A percentile compares a stretch with the other conserved stretches of the same genome.
These are phyloP conservation scores for Tenodera sinensis DNA, from an alignment of 2,888 invertebrate species.

Conservation along the genomic window DNA sequence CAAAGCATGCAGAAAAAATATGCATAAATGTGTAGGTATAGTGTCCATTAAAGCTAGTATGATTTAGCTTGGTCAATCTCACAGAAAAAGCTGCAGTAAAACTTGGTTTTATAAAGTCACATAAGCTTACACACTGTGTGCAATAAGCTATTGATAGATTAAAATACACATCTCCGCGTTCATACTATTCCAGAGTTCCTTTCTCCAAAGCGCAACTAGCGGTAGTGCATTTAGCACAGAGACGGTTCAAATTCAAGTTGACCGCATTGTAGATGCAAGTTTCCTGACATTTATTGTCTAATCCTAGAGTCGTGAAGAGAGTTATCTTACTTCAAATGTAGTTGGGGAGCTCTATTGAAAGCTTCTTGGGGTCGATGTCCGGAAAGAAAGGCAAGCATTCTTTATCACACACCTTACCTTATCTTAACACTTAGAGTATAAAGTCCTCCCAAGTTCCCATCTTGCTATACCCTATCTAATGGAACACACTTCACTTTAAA, in stretches of 20 bases:
- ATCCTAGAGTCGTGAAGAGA: not conserved
- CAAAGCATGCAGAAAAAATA: no score
- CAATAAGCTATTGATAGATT: no score
- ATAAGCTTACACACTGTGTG: no score
- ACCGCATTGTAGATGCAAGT: not conserved
- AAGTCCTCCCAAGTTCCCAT: not conserved
- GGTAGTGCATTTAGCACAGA: not conserved
- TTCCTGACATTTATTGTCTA: not conserved
- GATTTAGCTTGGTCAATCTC: no score
- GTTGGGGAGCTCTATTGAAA: not conserved
- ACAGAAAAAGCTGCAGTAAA: no score
- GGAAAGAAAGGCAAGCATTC: not conserved
- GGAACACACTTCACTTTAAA: slow-evolving; percentile 1
- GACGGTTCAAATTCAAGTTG: not conserved
- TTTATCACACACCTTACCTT: not conserved
- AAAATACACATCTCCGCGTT: no score
- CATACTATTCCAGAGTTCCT: no score
- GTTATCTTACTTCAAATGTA: not conserved
- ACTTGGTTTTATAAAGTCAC: no score
- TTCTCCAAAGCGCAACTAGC: no score
- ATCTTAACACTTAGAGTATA: not conserved
- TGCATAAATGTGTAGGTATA: no score
- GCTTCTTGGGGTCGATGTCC: not conserved
- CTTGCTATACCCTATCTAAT: not conserved
- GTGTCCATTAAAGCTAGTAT: no score